These are phyloP conservation scores for Synanthedon tipuliformis DNA, from an alignment of 2,888 invertebrate genomes.

Conservation along the genomic window DNA sequence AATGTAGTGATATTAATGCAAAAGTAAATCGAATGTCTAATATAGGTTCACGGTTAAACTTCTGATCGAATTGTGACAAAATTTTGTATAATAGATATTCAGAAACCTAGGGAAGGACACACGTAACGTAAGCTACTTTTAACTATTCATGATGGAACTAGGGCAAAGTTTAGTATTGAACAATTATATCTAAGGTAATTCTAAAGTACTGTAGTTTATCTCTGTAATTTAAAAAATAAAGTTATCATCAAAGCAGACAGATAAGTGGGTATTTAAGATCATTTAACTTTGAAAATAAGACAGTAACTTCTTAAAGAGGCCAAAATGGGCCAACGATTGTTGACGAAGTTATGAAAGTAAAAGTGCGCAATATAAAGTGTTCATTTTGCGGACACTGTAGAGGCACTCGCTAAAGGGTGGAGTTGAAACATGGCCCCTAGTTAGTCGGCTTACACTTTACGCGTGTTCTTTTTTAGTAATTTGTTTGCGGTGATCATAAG, in stretches of 20 bases:
- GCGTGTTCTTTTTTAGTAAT: slow-evolving; percentile 36
- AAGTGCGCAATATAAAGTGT: not conserved
- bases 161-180: no score
- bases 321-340: not conserved
- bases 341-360: not conserved
- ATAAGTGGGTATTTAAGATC: not conserved
- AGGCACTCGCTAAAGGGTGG: slow-evolving; percentile 12
- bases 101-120: no score
- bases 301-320: not conserved
- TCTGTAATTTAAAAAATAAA: slow-evolving; percentile 3
- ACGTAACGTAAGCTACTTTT: no score
- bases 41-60: no score
- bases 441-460: slow-evolving; percentile 12
- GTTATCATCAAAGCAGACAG: slow-evolving; percentile 1
- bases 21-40: not conserved
- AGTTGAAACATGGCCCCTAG: slow-evolving; percentile 20
- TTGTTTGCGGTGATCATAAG: slow-evolving; percentile 45
- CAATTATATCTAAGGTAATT: no score
- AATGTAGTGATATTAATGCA: not conserved
- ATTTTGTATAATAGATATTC: no score
- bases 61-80: no score
- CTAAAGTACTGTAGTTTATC: no score
- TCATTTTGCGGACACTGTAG: slow-evolving; percentile 8
- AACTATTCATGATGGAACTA: no score
- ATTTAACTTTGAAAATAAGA: not conserved